These are phyloP conservation scores for Trogon surrucura DNA, from an alignment of 2,113 vertebrate genomes.

Conservation along the genomic window DNA sequence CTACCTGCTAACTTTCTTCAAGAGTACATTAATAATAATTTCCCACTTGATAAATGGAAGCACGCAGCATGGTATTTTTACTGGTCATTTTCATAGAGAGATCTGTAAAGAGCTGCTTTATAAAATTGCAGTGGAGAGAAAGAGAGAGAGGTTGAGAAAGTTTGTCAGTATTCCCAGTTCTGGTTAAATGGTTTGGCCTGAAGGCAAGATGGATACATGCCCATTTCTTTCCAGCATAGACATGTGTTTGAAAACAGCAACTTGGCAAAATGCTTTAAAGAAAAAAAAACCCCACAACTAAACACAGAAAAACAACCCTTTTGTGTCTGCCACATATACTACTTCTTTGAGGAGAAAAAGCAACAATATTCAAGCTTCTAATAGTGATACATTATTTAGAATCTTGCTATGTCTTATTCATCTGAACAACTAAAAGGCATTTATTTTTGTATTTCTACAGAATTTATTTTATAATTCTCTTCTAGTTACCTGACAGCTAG, in stretches of 20 bases:
- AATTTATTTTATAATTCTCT: not conserved
- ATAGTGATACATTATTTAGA: not conserved
- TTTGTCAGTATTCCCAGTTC: constrained; percentile 60
- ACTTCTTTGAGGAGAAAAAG: not conserved
- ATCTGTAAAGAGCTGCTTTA: not conserved
- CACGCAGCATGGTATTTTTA: not conserved
- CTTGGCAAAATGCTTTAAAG: constrained; percentile 10
- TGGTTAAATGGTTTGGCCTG: constrained; percentile 55
- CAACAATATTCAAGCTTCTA: not conserved
- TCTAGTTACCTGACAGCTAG: not conserved
- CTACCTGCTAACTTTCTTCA: not conserved
- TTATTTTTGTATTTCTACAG: not conserved
- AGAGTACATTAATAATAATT: not conserved
- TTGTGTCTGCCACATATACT: not conserved
- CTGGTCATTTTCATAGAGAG: not conserved
- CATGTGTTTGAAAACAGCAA: constrained; percentile 54
- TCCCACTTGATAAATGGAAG: not conserved
- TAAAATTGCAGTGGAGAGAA: not conserved
- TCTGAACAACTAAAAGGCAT: not conserved
- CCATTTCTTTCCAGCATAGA: constrained; percentile 33
- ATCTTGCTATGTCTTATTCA: not conserved
- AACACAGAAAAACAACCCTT: not conserved
- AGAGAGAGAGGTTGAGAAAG: not conserved
- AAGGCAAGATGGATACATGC: constrained; percentile 35
- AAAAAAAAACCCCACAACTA: not conserved